Evolutionary conservation across 2,888 invertebrate genomes (phyloP).

Genomic region (Drosophila austrosaltans): DNA sequence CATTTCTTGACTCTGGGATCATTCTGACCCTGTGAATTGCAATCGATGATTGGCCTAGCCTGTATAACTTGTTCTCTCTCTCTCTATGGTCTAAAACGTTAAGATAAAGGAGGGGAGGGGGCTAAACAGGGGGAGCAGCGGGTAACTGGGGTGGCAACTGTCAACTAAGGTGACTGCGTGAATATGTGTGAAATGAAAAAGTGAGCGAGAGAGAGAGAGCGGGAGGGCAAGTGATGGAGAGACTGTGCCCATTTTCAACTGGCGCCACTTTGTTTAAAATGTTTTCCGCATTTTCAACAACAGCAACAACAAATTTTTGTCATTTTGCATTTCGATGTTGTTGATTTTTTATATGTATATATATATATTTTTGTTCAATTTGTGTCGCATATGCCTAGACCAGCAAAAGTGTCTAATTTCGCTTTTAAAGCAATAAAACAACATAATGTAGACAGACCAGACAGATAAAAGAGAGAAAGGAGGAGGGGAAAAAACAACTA

Average conservation of each 20-base stretch:
- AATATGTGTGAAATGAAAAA: not conserved
- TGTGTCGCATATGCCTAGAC: slow-evolving; percentile 22
- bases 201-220: not conserved
- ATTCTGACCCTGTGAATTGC: slow-evolving; percentile 13
- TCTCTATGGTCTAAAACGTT: not conserved
- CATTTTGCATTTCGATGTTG: slow-evolving; percentile 66
- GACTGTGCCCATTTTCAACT: slow-evolving; percentile 66
- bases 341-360: not conserved
- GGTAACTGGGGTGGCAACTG: slow-evolving; percentile 13
- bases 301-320: slow-evolving; percentile 38
- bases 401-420: slow-evolving; percentile 78
- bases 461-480: not conserved
- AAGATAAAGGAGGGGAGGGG: not conserved
- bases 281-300: slow-evolving; percentile 65
- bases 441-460: slow-evolving; percentile 7
- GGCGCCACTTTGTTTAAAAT: slow-evolving; percentile 64
- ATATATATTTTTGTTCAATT: slow-evolving; percentile 18
- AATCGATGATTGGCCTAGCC: slow-evolving; percentile 5
- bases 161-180: slow-evolving; percentile 21
- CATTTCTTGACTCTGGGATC: slow-evolving; percentile 10
- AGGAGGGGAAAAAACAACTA: not conserved
- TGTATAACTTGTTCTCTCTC: slow-evolving; percentile 15
- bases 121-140: not conserved
- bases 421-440: slow-evolving; percentile 55
- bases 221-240: not conserved